Evolutionary conservation across 2,888 invertebrate genomes (phyloP), one percentile per base, ranked within the genome.

Genomic region (Dicycla oo): DNA sequence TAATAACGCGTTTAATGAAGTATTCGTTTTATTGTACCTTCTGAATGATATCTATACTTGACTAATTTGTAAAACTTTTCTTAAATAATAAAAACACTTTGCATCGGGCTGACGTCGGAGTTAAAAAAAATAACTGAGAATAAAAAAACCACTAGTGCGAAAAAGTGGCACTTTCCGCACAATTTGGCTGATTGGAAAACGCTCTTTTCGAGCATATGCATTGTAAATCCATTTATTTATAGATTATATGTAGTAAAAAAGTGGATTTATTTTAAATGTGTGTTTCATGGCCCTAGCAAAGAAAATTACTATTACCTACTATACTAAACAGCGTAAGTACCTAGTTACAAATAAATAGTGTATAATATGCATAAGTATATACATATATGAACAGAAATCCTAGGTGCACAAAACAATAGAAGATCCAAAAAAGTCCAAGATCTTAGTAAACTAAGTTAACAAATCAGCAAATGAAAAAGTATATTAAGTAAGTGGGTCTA

Each of bases 141-240:
- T n/a, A n/a, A n/a, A n/a, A n/a, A n/a, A n/a, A n/a, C n/a, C n/a
- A n/a, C n/a, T n/a, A n/a, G n/a, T n/a, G n/a, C n/a, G n/a, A n/a
- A n/a, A n/a, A n/a, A n/a, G n/a, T n/a, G n/a, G n/a, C n/a, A n/a
- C n/a, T n/a, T n/a, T n/a, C n/a, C n/a, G n/a, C n/a, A n/a, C n/a
- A n/a, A n/a, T n/a, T n/a, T n/a, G n/a, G n/a, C n/a, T n/a, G n/a
- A n/a, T n/a, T n/a, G n/a, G n/a, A n/a, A n/a, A n/a, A n/a, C n/a
- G n/a, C n/a, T n/a, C n/a, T n/a, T n/a, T n/a, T n/a, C n/a, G n/a
- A n/a, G n/a, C n/a, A n/a, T n/a, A n/a, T n/a, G n/a, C n/a, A n/a
- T n/a, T n/a, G n/a, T n/a, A n/a, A n/a, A n/a, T n/a, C n/a, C 38
- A 43, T 53, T 34, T 56, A 79, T 80, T 75, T 61, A 60, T 75